Base-by-base conservation (phyloP, 2,113 vertebrate genomes). In the Clupea harengus region DNA sequence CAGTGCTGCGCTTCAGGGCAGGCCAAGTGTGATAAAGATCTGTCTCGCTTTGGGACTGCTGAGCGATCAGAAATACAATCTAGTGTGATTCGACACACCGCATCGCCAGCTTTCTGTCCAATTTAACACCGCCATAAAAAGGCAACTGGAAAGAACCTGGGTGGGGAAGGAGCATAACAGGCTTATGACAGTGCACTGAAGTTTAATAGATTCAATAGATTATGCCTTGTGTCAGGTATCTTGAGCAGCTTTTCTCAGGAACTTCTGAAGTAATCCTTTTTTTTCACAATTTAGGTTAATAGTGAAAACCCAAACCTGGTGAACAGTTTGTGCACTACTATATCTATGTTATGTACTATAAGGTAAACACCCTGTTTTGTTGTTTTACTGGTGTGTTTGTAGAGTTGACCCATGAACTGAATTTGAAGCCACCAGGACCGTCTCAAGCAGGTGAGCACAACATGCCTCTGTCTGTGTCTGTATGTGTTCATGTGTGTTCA, bases 381-480 rank as follows among this genome's bases (percentile, higher is more conserved):
- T 78, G 10, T 39, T 39, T 32, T 39, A 28, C 28, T 39, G 25
- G 64, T 32, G 25, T 78, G 28, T 78, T 92, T 89, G 81, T 91
- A 96, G 95, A 95, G 85, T 87, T 96, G 88, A 95, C 95, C 2
- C 92, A 88, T 47, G 95, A 96, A 72, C 82, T 95, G 86, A 92
- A 92, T 45, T 81, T 92, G 87, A 94, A 93, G 87, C 92, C 93
- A 82, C 91, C 91, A 49, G 94, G 94, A 84, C 92, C 88, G 82
- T 94, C 85, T 83, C 92, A 94, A 90, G 90, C 92, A 88, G 95
- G 95, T 96, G 91, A 86, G 94, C 22, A 78, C 10, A 78, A 39
- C 11, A 32, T 28, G 64, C 15, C 10, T 15, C 11, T 39, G 4
- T 39, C 32, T 78, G 32, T 78, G 10, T 39, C 13, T 39, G 28